These are phyloP conservation scores for Cisticola juncidis DNA, from an alignment of 2,113 vertebrate genomes.

Conservation along the genomic window DNA sequence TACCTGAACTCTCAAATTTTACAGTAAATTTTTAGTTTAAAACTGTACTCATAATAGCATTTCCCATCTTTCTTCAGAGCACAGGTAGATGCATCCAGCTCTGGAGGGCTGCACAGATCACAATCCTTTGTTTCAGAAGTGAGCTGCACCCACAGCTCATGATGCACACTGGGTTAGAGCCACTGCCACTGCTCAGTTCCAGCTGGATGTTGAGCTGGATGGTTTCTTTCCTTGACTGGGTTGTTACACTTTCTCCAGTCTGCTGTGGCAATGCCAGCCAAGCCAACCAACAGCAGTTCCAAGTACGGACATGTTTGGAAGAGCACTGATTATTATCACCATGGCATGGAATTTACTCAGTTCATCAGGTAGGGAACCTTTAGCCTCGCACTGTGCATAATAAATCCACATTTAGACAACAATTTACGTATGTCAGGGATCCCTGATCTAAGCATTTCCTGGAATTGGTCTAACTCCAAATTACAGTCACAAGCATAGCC, in stretches of 20 bases:
- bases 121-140: not conserved
- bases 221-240: not conserved
- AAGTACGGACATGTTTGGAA: not conserved
- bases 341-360: not conserved
- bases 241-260: not conserved
- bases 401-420: not conserved
- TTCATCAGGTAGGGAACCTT: not conserved
- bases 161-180: not conserved
- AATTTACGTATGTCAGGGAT: not conserved
- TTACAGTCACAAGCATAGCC: not conserved
- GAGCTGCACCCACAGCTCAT: not conserved
- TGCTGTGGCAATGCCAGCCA: not conserved
- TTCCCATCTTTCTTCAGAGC: not conserved
- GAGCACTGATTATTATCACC: not conserved
- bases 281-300: not conserved
- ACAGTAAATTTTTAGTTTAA: not conserved
- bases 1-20: not conserved
- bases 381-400: not conserved
- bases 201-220: not conserved
- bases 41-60: not conserved
- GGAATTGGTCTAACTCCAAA: not conserved
- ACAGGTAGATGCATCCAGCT: not conserved
- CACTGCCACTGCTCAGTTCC: not conserved
- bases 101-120: not conserved
- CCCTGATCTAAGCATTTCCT: not conserved